A percentile compares a stretch with the other conserved stretches of the same genome.
Evolutionary conservation across 2,113 vertebrate genomes (phyloP).

Genomic region (Malaclemys terrapin): DNA sequence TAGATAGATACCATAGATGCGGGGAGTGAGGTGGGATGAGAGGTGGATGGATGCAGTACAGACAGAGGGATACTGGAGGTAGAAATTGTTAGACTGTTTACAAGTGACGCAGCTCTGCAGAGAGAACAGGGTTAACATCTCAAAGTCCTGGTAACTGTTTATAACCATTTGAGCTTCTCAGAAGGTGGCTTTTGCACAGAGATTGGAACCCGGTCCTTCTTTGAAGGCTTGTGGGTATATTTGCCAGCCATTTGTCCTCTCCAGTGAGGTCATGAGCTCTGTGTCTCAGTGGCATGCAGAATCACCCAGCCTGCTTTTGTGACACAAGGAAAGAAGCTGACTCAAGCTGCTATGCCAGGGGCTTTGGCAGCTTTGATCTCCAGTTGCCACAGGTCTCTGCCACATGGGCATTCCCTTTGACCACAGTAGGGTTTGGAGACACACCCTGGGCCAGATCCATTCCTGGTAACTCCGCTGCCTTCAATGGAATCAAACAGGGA

Average conservation of each 20-base stretch:
- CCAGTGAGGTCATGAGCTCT: not conserved
- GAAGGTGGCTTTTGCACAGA: not conserved
- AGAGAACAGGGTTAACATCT: not conserved
- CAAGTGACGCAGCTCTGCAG: not conserved
- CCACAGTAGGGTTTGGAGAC: not conserved
- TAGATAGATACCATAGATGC: not conserved
- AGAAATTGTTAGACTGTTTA: not conserved
- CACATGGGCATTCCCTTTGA: not conserved
- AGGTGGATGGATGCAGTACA: not conserved
- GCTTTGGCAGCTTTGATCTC: not conserved
- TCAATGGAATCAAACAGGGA: not conserved
- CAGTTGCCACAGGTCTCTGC: not conserved
- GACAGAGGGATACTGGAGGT: not conserved
- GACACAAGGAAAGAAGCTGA: not conserved
- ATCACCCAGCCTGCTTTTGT: not conserved
- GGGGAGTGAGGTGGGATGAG: not conserved
- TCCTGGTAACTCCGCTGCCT: not conserved
- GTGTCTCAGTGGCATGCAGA: not conserved
- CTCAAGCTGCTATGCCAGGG: not conserved
- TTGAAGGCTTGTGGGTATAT: not conserved
- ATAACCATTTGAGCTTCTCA: not conserved
- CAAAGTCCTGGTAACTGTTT: not conserved
- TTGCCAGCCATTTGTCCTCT: not conserved
- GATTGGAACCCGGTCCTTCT: not conserved
- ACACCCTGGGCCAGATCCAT: not conserved